Evolutionary conservation across 2,888 invertebrate species (phyloP), one percentile per base, ranked within the genome.

Genomic region (Tridacna crocea): DNA sequence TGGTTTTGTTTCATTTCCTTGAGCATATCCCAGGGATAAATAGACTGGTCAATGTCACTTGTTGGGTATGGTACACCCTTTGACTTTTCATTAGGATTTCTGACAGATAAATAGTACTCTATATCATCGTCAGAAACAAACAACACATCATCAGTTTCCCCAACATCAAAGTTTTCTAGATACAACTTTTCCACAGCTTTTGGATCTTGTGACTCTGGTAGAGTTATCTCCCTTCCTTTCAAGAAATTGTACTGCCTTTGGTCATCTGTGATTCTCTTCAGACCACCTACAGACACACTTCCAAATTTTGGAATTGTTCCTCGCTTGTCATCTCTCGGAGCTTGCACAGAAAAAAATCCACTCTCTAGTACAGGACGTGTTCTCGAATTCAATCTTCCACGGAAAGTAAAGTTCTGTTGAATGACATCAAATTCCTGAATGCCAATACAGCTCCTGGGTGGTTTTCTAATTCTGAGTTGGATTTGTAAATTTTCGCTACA

Each of bases 381-480:
- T 17, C 75, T 76, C 10, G 83, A 77, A 13, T 88, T 72, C 4
- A 73, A 47, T 63, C 84, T 75, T 36, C 88, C 81, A 13, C 87
- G 81, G 65, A 92, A 88, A 26, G 89, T 87, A 75, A 92, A 92
- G 72, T 92, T 92, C 55, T 87, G 88, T 72, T 85, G 87, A 3
- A 87, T 66, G 58, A 80, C 47, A 70, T 80, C 84, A 24, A 58
- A 72, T 27, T 83, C 77, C 48, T 88, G 83, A 8, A 88, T 75
- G 8, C 89, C 87, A 0, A 88, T 84, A 70, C 91, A 91, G 36
- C 90, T 88, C n/a, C 85, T 68, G 13, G 84, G 79, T 36, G 82
- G 84, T 15, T 83, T 74, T 26, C 72, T 77, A 8, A 82, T 73
- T 36, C 87, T 48, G 8, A 88, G 58, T 48, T 89, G 85, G 6